Conservation (phyloP, 2,888 invertebrate species). For the Acanthosepion esculentum region DNA sequence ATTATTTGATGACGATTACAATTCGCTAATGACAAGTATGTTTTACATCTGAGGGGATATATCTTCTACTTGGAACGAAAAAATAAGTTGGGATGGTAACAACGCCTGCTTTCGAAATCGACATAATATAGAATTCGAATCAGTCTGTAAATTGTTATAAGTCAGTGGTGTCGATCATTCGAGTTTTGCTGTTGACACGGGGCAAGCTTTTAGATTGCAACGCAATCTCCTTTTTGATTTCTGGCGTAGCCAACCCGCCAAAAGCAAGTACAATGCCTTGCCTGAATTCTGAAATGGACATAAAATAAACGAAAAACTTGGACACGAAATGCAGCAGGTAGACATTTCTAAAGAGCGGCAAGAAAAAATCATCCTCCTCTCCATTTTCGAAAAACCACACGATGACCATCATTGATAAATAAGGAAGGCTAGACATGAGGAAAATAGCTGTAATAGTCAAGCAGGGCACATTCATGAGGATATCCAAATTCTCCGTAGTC, state of each 20-base stretch:
- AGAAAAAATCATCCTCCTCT: neutral
- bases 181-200: conserved; percentile 35
- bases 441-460: neutral
- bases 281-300: conserved; percentile 34
- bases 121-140: neutral
- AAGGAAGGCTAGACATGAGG: conserved; percentile 13
- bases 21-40: neutral
- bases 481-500: neutral
- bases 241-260: neutral
- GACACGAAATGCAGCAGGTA: conserved; percentile 37
- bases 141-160: neutral
- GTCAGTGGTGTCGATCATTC: conserved; percentile 17
- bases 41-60: neutral
- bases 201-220: neutral
- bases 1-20: neutral
- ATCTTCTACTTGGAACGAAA: neutral
- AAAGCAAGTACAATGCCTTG: neutral
- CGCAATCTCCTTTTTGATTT: conserved; percentile 36
- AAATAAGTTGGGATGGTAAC: neutral
- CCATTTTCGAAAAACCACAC: neutral
- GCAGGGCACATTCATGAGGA: conserved; percentile 1
- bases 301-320: conserved; percentile 42
- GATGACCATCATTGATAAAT: conserved; percentile 35
- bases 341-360: neutral
- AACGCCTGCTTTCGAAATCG: neutral